A percentile compares a stretch with the other conserved stretches of the same genome.
Evolutionary conservation across 2,797 vertebrate species (phyloP).

Genomic region (Spinus pinus): DNA sequence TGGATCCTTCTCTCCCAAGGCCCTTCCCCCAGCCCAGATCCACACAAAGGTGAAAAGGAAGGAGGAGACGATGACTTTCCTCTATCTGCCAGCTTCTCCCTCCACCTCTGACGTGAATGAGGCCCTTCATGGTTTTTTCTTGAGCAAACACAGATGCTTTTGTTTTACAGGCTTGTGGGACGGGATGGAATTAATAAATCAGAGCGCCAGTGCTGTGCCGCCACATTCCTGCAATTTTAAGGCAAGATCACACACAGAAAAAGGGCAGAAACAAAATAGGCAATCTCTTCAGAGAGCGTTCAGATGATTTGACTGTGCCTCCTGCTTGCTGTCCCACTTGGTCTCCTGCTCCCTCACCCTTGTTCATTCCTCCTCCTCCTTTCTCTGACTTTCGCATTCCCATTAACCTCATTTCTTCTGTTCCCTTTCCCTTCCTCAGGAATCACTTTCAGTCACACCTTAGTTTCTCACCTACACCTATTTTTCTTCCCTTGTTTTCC

Average conservation of each 20-base stretch:
- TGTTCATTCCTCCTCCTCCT: background rate
- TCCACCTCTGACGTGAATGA: conserved; percentile 66
- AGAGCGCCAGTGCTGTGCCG: conserved; percentile 46
- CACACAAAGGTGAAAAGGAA: conserved; percentile 66
- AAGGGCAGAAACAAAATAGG: background rate
- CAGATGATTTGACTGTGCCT: background rate
- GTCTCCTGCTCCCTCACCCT: background rate
- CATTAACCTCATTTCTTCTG: background rate
- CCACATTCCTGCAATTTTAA: conserved; percentile 71
- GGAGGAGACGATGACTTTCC: conserved; percentile 21
- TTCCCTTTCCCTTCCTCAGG: background rate
- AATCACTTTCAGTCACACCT: background rate
- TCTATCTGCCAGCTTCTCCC: conserved; percentile 64
- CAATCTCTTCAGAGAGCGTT: conserved; percentile 2
- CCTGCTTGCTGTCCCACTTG: background rate
- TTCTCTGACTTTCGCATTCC: background rate
- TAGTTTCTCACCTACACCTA: background rate
- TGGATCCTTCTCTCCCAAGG: background rate
- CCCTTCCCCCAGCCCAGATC: conserved; percentile 21
- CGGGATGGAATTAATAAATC: conserved; percentile 70
- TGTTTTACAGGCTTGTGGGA: conserved; percentile 67
- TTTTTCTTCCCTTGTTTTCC: background rate
- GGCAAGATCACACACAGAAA: conserved; percentile 40
- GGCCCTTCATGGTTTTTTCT: conserved; percentile 67
- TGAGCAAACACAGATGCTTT: conserved; percentile 74